phyloP scores from a whole-genome alignment of 2,113 vertebrate species.

The Tylochromis polylepis region DNA sequence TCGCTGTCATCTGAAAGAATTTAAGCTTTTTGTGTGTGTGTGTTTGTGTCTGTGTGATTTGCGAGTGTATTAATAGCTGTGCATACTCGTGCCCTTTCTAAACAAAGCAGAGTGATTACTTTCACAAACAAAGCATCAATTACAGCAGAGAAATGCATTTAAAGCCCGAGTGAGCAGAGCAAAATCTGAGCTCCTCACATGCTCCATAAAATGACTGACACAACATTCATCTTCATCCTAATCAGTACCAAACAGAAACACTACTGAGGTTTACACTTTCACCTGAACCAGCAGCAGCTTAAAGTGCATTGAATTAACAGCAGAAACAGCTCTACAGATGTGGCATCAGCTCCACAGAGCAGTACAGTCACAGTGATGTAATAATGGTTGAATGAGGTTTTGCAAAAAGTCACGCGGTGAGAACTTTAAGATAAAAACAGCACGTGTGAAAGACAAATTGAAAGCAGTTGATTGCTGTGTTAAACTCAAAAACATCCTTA shows the following conservation, averaged over 20 bases:
- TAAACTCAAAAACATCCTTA: not conserved
- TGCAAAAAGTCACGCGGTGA: not conserved
- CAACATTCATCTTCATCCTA: not conserved
- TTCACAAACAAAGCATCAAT: constrained; percentile 10
- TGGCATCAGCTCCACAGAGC: not conserved
- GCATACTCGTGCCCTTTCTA: not conserved
- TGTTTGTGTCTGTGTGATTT: not conserved
- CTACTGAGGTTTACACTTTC: not conserved
- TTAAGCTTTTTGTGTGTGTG: not conserved
- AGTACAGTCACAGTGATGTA: not conserved
- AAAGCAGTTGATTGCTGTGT: not conserved
- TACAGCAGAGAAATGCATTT: not conserved
- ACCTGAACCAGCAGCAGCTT: not conserved
- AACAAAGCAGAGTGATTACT: not conserved
- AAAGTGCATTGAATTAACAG: not conserved
- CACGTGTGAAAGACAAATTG: rapidly evolving
- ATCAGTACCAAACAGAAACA: not conserved
- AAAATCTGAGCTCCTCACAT: not conserved
- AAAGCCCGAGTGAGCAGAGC: constrained; percentile 1
- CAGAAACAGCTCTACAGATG: not conserved
- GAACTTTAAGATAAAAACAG: not conserved
- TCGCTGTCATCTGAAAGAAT: not conserved
- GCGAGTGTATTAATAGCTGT: not conserved
- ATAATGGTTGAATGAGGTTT: not conserved
- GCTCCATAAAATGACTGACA: not conserved